Evolutionary conservation across 2,797 vertebrate species (phyloP).

Genomic region (Mormyrops attenuatus): DNA sequence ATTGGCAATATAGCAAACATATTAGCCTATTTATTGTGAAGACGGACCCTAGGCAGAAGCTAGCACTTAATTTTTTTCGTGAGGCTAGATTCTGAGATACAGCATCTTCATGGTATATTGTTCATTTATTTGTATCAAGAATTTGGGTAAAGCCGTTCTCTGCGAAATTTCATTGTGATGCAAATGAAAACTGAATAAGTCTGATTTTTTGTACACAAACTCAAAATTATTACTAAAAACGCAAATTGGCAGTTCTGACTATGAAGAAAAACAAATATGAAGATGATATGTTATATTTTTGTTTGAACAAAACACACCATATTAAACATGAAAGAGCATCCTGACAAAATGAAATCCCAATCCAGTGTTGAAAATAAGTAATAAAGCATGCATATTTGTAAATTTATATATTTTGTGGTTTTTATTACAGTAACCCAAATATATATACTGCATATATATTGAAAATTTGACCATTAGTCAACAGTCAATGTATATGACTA

Average conservation of each 20-base stretch:
- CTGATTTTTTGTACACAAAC: neutral
- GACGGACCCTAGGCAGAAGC: neutral
- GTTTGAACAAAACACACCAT: neutral
- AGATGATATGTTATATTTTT: neutral
- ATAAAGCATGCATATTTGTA: neutral
- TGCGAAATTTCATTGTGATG: neutral
- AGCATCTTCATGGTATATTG: neutral
- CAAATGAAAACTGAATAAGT: neutral
- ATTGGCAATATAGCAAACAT: neutral
- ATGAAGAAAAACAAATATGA: neutral
- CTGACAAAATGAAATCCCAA: neutral
- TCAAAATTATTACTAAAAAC: neutral
- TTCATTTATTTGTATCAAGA: neutral
- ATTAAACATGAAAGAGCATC: neutral
- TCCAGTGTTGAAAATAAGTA: neutral
- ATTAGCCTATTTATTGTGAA: neutral
- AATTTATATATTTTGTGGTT: neutral
- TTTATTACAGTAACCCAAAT: neutral
- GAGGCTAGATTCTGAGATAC: neutral
- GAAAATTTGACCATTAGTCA: neutral
- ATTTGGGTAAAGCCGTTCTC: neutral
- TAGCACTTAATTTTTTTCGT: neutral
- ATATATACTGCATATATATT: neutral
- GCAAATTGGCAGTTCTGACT: neutral
- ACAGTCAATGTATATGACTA: neutral